Evolutionary conservation across 2,113 vertebrate species (phyloP).

Genomic region (Reinhardtius hippoglossoides): DNA sequence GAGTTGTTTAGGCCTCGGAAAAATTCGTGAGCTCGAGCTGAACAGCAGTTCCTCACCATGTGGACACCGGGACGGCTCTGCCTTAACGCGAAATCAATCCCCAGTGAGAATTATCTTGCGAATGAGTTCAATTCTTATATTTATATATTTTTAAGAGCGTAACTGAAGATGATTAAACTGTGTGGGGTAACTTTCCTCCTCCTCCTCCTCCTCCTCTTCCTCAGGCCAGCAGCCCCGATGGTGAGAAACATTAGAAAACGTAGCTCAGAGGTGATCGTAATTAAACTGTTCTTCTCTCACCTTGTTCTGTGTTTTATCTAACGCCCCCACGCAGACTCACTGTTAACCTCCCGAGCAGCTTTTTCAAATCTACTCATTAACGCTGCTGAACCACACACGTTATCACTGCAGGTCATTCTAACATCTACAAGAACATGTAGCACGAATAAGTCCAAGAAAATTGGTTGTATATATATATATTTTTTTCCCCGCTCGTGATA

Average conservation of each 20-base stretch:
- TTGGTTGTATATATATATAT: neutral
- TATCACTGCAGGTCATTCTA: constrained; percentile 13
- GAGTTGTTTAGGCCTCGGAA: constrained; percentile 34
- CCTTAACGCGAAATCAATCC: constrained; percentile 25
- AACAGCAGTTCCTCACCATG: constrained; percentile 21
- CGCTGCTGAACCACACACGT: constrained; percentile 3
- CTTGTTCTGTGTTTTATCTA: constrained; percentile 33
- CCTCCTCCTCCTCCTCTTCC: constrained; percentile 13
- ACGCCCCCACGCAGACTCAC: constrained; percentile 18
- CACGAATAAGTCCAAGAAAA: neutral
- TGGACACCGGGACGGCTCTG: neutral
- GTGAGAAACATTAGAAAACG: constrained; percentile 5
- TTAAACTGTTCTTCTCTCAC: constrained; percentile 37
- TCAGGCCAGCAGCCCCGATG: constrained; percentile 5
- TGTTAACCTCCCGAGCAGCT: constrained; percentile 13
- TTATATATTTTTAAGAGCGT: neutral
- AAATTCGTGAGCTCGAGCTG: constrained; percentile 10
- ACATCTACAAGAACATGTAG: constrained; percentile 7
- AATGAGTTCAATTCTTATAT: neutral
- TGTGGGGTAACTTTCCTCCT: constrained; percentile 1
- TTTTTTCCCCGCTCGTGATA: constrained; percentile 7
- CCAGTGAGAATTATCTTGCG: neutral
- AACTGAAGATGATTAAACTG: neutral
- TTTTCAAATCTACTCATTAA: constrained; percentile 12
- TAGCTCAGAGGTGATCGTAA: constrained; percentile 26